These are phyloP conservation scores for Sakesphorus luctuosus DNA, from an alignment of 2,113 vertebrate species.

Conservation along the genomic window DNA sequence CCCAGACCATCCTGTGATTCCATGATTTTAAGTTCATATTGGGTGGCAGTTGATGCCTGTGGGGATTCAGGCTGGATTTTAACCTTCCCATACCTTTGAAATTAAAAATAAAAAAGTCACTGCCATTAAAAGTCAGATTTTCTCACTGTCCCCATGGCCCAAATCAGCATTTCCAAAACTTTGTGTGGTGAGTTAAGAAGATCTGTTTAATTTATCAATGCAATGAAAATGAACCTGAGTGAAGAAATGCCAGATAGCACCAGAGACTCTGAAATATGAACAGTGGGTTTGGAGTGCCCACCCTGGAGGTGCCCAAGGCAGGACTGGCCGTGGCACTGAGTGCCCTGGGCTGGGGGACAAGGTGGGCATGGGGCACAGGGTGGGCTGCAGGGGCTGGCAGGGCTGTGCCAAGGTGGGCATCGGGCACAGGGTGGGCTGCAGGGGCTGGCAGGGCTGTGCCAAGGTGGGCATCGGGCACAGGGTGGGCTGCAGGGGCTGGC, in stretches of 20 bases:
- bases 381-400: too few species aligned
- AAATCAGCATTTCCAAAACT: not conserved
- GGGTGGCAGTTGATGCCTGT: not conserved
- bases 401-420: too few species aligned
- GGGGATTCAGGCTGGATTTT: not conserved
- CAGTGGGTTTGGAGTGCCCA: too few species aligned
- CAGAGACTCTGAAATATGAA: not conserved
- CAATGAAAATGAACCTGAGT: not conserved
- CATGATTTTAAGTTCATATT: not conserved
- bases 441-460: too few species aligned
- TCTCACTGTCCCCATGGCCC: not conserved
- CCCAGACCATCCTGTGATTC: not conserved
- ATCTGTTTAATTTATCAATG: not conserved
- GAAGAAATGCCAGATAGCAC: not conserved
- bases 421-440: too few species aligned
- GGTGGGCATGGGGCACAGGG: too few species aligned
- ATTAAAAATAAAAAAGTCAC: not conserved
- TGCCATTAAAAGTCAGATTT: not conserved
- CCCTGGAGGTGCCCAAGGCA: too few species aligned
- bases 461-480: too few species aligned
- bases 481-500: too few species aligned
- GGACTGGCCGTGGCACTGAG: too few species aligned
- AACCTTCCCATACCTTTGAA: not conserved
- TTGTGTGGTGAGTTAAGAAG: not conserved
- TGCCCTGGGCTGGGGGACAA: too few species aligned